Evolutionary conservation across 2,113 vertebrate genomes (phyloP).

Genomic region (Acanthisitta chloris): DNA sequence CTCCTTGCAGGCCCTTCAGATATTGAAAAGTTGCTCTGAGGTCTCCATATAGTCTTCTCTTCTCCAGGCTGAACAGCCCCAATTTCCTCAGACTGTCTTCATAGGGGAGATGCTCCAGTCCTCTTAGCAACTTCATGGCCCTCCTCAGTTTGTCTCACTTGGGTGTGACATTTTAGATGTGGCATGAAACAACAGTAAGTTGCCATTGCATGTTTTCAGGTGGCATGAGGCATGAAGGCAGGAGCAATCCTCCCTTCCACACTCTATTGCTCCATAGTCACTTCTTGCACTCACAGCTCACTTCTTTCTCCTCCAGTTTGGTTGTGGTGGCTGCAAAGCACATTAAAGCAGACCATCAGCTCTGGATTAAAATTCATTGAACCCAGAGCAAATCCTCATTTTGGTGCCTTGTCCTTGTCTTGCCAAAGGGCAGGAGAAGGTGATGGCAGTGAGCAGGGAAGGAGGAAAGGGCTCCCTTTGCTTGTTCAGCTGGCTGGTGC

Average conservation of each 20-base stretch:
- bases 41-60: too few species aligned
- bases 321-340: not conserved
- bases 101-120: too few species aligned
- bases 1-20: too few species aligned
- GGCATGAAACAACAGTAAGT: not conserved
- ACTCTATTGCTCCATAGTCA: not conserved
- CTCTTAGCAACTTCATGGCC: too few species aligned
- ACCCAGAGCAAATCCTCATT: fast-evolving
- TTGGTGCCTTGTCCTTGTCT: not conserved
- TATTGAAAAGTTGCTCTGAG: too few species aligned
- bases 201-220: not conserved
- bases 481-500: not conserved
- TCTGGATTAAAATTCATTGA: not conserved
- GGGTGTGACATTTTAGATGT: not conserved
- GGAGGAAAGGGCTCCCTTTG: not conserved
- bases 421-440: not conserved
- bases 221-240: not conserved
- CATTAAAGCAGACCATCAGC: not conserved
- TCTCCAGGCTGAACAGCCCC: too few species aligned
- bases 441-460: not conserved
- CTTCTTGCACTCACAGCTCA: not conserved
- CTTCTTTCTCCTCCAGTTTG: not conserved
- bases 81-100: too few species aligned
- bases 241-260: not conserved
- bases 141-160: not conserved